Evolutionary conservation across 2,797 vertebrate species (phyloP).

Genomic region (Neomorphus geoffroyi): DNA sequence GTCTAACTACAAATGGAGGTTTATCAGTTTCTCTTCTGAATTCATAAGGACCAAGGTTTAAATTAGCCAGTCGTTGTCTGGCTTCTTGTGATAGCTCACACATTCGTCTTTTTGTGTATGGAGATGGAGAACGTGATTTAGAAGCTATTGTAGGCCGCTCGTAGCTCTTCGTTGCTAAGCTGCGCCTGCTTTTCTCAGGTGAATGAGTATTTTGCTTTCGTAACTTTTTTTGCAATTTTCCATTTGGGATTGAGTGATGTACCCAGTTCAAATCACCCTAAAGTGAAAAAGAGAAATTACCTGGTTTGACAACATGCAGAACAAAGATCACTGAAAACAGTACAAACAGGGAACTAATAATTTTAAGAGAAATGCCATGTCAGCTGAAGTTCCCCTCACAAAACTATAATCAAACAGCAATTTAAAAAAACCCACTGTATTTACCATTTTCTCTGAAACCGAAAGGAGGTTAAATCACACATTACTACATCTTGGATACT

Average conservation of each 20-base stretch:
- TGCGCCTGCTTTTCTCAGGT: conserved; percentile 56
- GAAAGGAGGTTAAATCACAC: background rate
- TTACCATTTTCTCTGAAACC: background rate
- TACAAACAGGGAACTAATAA: background rate
- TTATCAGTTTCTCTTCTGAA: conserved; percentile 90
- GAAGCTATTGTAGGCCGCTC: conserved; percentile 91
- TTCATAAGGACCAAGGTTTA: conserved; percentile 90
- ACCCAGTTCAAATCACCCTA: conserved; percentile 51
- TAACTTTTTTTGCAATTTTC: conserved; percentile 49
- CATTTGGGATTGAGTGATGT: conserved; percentile 26
- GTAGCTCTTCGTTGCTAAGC: conserved; percentile 75
- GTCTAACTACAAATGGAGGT: conserved; percentile 88
- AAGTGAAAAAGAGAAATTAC: conserved; percentile 53
- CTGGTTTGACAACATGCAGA: background rate
- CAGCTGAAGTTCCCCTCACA: background rate
- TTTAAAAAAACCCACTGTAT: background rate
- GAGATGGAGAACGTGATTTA: conserved; percentile 87
- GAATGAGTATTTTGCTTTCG: conserved; percentile 62
- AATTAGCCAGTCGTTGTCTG: conserved; percentile 86
- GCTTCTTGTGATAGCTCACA: conserved; percentile 90
- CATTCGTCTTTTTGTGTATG: conserved; percentile 94
- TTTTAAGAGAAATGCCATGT: background rate
- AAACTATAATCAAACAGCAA: background rate
- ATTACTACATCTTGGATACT: background rate
- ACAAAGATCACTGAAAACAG: background rate